Conservation (phyloP, 2,888 invertebrate genomes). For the Eugnorisma glareosa region DNA sequence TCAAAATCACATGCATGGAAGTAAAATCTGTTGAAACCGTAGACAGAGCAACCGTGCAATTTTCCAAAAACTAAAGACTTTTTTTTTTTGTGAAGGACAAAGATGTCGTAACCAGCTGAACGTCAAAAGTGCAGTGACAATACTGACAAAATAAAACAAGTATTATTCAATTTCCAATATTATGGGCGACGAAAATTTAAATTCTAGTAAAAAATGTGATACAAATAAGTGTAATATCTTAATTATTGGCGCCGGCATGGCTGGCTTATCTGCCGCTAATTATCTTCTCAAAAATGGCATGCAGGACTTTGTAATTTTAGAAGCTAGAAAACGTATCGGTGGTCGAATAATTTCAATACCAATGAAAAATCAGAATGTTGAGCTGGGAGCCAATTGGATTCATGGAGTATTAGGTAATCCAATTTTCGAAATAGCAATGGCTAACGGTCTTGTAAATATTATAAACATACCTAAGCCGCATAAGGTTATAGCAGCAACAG, state of each 20-base stretch:
- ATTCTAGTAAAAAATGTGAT: conserved; percentile 89
- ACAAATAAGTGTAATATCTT: conserved; percentile 92
- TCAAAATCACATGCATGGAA: neutral
- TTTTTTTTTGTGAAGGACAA: conserved; percentile 58
- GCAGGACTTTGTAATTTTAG: conserved; percentile 94
- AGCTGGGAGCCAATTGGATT: conserved; percentile 98
- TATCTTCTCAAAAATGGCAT: conserved; percentile 95
- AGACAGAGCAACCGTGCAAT: neutral
- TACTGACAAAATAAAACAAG: conserved; percentile 78
- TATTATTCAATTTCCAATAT: conserved; percentile 80
- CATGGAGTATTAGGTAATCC: conserved; percentile 97
- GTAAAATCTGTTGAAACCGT: neutral
- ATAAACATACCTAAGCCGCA: conserved; percentile 96
- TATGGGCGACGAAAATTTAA: conserved; percentile 90
- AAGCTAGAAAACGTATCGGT: conserved; percentile 95
- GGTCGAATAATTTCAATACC: conserved; percentile 95
- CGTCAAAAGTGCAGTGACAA: conserved; percentile 81
- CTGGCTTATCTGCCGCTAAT: conserved; percentile 96
- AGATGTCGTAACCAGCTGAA: conserved; percentile 84
- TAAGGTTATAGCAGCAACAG: conserved; percentile 96
- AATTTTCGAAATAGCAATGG: conserved; percentile 96
- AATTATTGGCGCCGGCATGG: conserved; percentile 96
- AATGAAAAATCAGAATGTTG: conserved; percentile 92
- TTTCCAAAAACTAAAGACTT: conserved; percentile 22
- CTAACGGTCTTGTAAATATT: conserved; percentile 95